Evolutionary conservation across 2,888 invertebrate genomes (phyloP).

Genomic region (Drosophila testacea): DNA sequence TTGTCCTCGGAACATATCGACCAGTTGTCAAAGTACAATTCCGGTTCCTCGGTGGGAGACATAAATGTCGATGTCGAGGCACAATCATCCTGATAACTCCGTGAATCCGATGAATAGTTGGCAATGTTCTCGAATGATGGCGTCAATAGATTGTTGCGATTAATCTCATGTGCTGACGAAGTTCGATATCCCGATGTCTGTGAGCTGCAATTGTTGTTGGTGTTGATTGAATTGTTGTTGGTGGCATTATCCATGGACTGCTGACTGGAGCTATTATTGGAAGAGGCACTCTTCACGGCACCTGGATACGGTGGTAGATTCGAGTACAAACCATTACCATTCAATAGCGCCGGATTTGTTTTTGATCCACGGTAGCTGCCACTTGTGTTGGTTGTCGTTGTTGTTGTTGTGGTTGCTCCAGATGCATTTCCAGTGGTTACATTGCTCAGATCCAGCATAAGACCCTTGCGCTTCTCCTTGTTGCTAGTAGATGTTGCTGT

Average conservation of each 20-base stretch:
- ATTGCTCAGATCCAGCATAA: conserved; percentile 88
- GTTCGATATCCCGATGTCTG: conserved; percentile 81
- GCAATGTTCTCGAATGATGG: conserved; percentile 84
- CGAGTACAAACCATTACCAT: conserved; percentile 82
- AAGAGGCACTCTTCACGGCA: conserved; percentile 70
- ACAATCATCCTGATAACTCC: conserved; percentile 85
- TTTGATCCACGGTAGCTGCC: conserved; percentile 62
- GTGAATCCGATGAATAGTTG: conserved; percentile 84
- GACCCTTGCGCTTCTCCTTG: conserved; percentile 86
- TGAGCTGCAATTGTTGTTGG: conserved; percentile 80
- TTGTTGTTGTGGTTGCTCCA: conserved; percentile 14
- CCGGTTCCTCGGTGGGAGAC: conserved; percentile 88
- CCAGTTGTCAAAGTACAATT: conserved; percentile 88
- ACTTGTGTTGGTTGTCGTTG: conserved; percentile 44
- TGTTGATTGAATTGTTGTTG: conserved; percentile 74
- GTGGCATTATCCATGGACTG: conserved; percentile 71
- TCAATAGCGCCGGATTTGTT: conserved; percentile 61
- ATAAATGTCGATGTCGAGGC: conserved; percentile 85
- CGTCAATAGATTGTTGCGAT: conserved; percentile 82
- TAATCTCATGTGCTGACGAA: conserved; percentile 83
- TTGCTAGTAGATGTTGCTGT: conserved; percentile 47
- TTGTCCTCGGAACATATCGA: conserved; percentile 88
- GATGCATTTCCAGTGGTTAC: conserved; percentile 65
- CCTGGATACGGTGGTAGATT: conserved; percentile 79
- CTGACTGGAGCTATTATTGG: conserved; percentile 74